phyloP scores from a whole-genome alignment of 2,113 vertebrate genomes.

The Xyliphius kryptos region DNA sequence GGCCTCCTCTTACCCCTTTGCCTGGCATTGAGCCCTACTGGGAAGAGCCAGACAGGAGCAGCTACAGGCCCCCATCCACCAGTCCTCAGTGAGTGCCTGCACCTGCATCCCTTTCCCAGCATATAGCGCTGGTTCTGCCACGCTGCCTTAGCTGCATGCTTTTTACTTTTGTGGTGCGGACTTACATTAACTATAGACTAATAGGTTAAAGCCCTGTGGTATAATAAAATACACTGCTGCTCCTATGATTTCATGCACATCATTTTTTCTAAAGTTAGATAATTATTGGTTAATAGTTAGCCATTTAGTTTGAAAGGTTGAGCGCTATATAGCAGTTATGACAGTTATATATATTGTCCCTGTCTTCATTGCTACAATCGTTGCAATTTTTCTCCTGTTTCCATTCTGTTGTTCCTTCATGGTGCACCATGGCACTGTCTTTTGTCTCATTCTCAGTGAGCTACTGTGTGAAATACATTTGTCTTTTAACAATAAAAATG shows the following conservation, averaged over 20 bases:
- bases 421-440: conserved; percentile 27
- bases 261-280: too few relatives aligned
- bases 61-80: conserved; percentile 71
- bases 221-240: conserved; percentile 29
- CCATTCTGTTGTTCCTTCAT: conserved; percentile 36
- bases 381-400: too few relatives aligned
- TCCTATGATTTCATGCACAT: conserved; percentile 17
- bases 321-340: too few relatives aligned
- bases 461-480: too few relatives aligned
- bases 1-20: conserved; percentile 79
- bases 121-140: conserved; percentile 21
- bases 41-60: conserved; percentile 74
- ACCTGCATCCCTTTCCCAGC: conserved; percentile 53
- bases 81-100: conserved; percentile 76
- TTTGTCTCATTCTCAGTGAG: conserved; percentile 32
- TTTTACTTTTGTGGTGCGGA: conserved; percentile 39
- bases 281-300: too few relatives aligned
- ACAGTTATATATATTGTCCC: too few relatives aligned
- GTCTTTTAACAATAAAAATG: too few relatives aligned
- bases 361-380: too few relatives aligned
- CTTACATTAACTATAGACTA: too few relatives aligned
- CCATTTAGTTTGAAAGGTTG: too few relatives aligned
- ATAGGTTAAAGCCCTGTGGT: conserved; percentile 17
- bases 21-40: conserved; percentile 78
- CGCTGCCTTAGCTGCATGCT: conserved; percentile 67